Conservation (phyloP, 2,113 vertebrate species). For the Trinectes maculatus region DNA sequence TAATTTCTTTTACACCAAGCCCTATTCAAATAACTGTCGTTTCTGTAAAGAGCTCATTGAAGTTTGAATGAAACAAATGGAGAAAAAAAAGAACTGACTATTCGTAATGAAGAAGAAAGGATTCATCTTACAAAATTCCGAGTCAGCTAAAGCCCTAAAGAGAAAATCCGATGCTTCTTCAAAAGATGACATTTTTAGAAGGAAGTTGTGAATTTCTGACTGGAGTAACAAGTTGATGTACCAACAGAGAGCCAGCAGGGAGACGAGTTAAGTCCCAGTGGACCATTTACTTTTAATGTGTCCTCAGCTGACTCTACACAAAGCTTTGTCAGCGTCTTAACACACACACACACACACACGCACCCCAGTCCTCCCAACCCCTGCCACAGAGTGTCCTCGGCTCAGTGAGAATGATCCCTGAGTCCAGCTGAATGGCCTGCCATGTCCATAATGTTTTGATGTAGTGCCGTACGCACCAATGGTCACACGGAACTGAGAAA, state of each 20-base stretch:
- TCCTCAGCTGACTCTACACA: conserved; percentile 72
- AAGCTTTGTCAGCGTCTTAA: conserved; percentile 41
- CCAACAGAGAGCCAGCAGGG: conserved; percentile 53
- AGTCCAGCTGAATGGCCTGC: conserved; percentile 32
- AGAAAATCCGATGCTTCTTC: conserved; percentile 27
- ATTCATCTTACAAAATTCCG: conserved; percentile 7
- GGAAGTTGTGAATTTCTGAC: conserved; percentile 48
- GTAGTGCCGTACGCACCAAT: conserved; percentile 34
- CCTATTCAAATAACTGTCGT: no score
- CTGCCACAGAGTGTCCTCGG: conserved; percentile 29
- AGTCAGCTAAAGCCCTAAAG: background rate
- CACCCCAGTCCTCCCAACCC: conserved; percentile 22
- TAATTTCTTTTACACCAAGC: no score
- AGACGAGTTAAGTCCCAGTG: conserved; percentile 55
- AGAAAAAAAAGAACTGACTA: no score
- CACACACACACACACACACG: conserved; percentile 16
- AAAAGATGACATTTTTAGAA: conserved; percentile 38
- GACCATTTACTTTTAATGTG: conserved; percentile 72
- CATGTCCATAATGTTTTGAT: conserved; percentile 59
- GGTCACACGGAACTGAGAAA: conserved; percentile 32
- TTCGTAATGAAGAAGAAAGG: background rate
- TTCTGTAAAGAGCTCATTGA: no score
- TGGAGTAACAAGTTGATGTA: conserved; percentile 65
- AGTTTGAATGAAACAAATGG: background rate
- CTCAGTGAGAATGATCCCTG: conserved; percentile 39